Percentiles rank a stretch among this genome's conserved stretches.
phyloP scores from a whole-genome alignment of 2,888 invertebrate species.

The Brenthis daphne region DNA sequence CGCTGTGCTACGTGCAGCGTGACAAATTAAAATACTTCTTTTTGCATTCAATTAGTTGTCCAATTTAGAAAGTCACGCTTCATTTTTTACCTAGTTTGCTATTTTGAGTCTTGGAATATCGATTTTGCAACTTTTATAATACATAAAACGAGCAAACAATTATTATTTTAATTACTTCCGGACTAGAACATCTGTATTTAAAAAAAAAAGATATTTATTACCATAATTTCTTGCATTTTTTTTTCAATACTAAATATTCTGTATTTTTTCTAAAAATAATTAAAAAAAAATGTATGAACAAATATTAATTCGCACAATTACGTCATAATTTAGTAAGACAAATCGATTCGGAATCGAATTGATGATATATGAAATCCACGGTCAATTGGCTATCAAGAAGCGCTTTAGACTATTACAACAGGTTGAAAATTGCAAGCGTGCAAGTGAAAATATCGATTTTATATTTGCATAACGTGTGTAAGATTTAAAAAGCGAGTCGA shows the following conservation, averaged over 20 bases:
- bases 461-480: constrained; percentile 47
- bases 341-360: constrained; percentile 16
- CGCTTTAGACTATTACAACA: constrained; percentile 10
- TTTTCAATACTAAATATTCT: too few relatives aligned
- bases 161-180: too few relatives aligned
- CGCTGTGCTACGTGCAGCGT: constrained; percentile 10
- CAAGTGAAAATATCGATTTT: constrained; percentile 18
- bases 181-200: too few relatives aligned
- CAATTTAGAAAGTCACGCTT: constrained; percentile 5
- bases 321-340: not conserved
- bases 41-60: not conserved
- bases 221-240: too few relatives aligned
- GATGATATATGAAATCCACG: not conserved
- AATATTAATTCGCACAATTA: not conserved
- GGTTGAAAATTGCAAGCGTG: constrained; percentile 20
- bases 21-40: constrained; percentile 5
- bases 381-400: constrained; percentile 7
- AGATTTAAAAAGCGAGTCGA: constrained; percentile 50
- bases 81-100: too few relatives aligned
- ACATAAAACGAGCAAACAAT: too few relatives aligned
- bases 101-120: too few relatives aligned
- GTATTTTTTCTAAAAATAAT: too few relatives aligned
- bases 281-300: too few relatives aligned
- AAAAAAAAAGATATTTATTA: too few relatives aligned
- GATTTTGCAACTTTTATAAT: too few relatives aligned